These are phyloP conservation scores for Zoanthus solanderi DNA, from an alignment of 92 coral and sea anemone species.

Conservation along the genomic window DNA sequence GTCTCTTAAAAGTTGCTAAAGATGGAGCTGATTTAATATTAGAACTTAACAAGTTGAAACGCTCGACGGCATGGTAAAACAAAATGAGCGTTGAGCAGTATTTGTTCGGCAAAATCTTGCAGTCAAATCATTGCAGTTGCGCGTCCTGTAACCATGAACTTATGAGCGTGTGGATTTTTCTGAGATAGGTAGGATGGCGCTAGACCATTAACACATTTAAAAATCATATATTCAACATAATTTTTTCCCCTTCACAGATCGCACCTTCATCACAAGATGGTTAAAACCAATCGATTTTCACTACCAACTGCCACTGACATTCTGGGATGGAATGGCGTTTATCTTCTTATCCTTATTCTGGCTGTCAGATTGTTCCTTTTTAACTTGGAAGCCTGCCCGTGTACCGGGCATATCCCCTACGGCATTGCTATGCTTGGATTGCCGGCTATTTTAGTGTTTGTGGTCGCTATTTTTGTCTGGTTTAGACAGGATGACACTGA, in stretches of 20 bases:
- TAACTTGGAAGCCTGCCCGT: conserved; percentile 45
- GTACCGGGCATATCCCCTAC: conserved; percentile 50
- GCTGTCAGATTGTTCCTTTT: conserved; percentile 46
- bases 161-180: too few species aligned
- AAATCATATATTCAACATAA: not conserved
- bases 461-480: conserved; percentile 53
- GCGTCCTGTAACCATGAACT: too few species aligned
- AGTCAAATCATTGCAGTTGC: too few species aligned
- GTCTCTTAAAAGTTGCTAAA: too few species aligned
- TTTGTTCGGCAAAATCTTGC: too few species aligned
- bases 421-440: conserved; percentile 57
- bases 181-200: too few species aligned
- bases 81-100: too few species aligned
- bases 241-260: not conserved
- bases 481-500: conserved; percentile 49
- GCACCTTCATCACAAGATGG: conserved; percentile 14
- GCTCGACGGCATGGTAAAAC: too few species aligned
- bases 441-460: conserved; percentile 48
- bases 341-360: conserved; percentile 43
- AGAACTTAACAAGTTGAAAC: too few species aligned
- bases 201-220: too few species aligned
- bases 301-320: conserved; percentile 44
- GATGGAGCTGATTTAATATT: too few species aligned
- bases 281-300: conserved; percentile 28
- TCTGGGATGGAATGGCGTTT: conserved; percentile 70